Evolutionary conservation across 2,113 vertebrate genomes (phyloP).

Genomic region (Passerina amoena): DNA sequence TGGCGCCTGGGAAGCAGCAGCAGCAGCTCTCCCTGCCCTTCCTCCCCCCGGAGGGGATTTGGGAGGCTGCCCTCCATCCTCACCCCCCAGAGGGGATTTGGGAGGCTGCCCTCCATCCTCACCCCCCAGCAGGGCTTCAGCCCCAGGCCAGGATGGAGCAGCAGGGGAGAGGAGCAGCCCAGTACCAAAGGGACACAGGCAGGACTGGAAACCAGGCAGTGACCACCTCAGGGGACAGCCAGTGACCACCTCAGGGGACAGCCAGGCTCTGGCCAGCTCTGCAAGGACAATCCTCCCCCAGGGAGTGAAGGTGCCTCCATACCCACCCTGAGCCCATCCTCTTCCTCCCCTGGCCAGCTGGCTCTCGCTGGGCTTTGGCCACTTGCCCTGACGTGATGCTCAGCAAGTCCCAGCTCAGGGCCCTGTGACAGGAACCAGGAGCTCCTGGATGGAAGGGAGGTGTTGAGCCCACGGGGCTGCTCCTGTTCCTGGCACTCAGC

Average conservation of each 20-base stretch:
- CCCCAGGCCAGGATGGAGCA: background rate
- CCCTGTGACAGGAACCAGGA: background rate
- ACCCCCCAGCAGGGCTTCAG: accelerated
- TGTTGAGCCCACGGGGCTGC: accelerated
- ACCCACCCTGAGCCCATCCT: background rate
- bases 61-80: background rate
- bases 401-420: background rate
- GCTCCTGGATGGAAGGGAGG: background rate
- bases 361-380: background rate
- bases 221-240: accelerated
- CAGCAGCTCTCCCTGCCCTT: background rate
- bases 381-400: accelerated
- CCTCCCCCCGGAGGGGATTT: background rate
- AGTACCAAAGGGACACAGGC: accelerated
- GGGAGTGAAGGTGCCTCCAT: background rate
- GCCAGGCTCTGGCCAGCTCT: background rate
- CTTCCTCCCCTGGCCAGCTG: background rate
- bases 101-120: background rate
- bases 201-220: background rate
- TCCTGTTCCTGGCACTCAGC: no score
- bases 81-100: background rate
- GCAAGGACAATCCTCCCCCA: background rate
- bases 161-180: background rate
- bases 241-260: background rate
- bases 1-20: background rate